Evolutionary conservation across 30 jellyfish, hydroid and myxozoan species (phyloP).

Genomic region (Turritopsis dohrnii): DNA sequence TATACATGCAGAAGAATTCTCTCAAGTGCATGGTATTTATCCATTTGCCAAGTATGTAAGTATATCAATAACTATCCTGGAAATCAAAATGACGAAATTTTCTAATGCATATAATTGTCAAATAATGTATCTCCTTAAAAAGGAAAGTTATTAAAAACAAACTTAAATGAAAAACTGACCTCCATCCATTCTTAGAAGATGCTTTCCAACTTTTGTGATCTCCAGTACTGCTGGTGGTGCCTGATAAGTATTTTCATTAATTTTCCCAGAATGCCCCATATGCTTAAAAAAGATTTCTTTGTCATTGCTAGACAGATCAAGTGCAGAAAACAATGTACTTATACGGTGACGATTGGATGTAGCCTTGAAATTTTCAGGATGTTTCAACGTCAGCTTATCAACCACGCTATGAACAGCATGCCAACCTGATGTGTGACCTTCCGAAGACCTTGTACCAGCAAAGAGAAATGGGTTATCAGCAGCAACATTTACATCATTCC

Average conservation of each 20-base stretch:
- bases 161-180: conserved; percentile 1
- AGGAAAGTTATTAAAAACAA: neutral
- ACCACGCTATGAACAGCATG: conserved; percentile 25
- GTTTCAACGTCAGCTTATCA: conserved; percentile 5
- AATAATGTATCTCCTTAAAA: neutral
- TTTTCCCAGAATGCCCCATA: conserved; percentile 26
- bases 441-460: conserved; percentile 22
- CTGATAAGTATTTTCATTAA: conserved; percentile 21
- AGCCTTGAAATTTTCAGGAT: conserved; percentile 27
- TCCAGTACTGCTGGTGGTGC: conserved; percentile 25
- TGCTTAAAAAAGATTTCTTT: conserved; percentile 18
- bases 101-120: neutral
- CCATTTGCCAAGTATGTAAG: neutral
- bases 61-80: neutral
- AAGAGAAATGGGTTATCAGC: conserved; percentile 7
- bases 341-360: conserved; percentile 31
- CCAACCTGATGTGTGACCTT: conserved; percentile 27
- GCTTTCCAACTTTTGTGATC: conserved; percentile 23
- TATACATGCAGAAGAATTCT: neutral
- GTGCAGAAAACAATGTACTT: conserved; percentile 16
- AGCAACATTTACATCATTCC: neutral
- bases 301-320: conserved; percentile 12
- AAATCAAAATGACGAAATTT: neutral
- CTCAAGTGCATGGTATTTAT: neutral
- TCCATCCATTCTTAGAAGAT: conserved; percentile 12